Evolutionary conservation across 2,113 vertebrate genomes (phyloP).

Genomic region (Paradisaea rubra): DNA sequence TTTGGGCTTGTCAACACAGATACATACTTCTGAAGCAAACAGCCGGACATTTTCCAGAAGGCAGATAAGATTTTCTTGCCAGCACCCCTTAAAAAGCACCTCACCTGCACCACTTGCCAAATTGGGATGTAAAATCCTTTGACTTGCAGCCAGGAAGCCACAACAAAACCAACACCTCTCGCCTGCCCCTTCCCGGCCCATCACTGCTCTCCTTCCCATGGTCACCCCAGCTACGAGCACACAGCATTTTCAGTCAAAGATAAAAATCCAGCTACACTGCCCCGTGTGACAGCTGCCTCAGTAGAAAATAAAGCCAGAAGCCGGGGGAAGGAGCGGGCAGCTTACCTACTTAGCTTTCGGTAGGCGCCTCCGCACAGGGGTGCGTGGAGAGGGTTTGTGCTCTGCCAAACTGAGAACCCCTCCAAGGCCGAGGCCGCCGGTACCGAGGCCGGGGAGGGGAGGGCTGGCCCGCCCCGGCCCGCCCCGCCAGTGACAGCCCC

Average conservation of each 20-base stretch:
- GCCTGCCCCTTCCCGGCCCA: not conserved
- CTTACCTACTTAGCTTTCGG: slow-evolving; percentile 18
- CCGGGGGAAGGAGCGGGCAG: not conserved
- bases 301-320: not conserved
- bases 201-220: accelerated
- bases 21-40: not conserved
- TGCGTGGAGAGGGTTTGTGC: not conserved
- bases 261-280: not conserved
- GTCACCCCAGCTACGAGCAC: not conserved
- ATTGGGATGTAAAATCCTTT: not conserved
- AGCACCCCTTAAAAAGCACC: not conserved
- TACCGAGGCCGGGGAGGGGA: not conserved
- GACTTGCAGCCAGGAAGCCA: not conserved
- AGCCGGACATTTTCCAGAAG: not conserved
- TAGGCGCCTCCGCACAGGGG: not conserved
- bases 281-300: not conserved
- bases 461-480: not conserved
- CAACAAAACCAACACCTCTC: not conserved
- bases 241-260: not conserved
- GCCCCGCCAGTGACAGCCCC: not conserved
- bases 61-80: not conserved
- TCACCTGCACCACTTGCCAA: not conserved
- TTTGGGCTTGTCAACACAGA: not conserved
- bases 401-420: not conserved
- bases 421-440: not conserved